These are phyloP conservation scores for Luperina testacea DNA, from an alignment of 2,888 invertebrate species.

Conservation along the genomic window DNA sequence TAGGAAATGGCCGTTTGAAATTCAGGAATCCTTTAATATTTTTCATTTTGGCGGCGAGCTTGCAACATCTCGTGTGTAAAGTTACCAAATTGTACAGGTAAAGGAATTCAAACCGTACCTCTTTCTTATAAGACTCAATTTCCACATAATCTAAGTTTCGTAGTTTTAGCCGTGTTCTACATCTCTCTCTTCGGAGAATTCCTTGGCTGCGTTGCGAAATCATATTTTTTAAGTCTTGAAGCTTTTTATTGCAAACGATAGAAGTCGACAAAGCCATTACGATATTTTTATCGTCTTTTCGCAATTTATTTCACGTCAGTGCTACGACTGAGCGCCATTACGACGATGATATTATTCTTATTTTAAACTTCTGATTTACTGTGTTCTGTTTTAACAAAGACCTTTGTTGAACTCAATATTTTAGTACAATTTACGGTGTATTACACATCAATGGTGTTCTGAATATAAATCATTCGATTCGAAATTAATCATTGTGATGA, in stretches of 20 bases:
- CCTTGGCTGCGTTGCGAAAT: slow-evolving; percentile 51
- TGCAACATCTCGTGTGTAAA: slow-evolving; percentile 41
- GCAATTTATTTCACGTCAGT: slow-evolving; percentile 53
- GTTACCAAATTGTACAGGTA: slow-evolving; percentile 15
- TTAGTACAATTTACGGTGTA: neutral
- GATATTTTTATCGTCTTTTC: slow-evolving; percentile 60
- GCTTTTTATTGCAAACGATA: slow-evolving; percentile 64
- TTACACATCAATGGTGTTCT: neutral
- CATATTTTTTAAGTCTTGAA: slow-evolving; percentile 61
- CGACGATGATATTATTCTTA: slow-evolving; percentile 44
- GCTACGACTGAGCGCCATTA: slow-evolving; percentile 51
- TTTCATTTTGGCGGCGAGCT: slow-evolving; percentile 55
- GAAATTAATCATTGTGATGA: slow-evolving; percentile 36
- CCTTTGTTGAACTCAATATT: slow-evolving; percentile 4
- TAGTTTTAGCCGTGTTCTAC: slow-evolving; percentile 39
- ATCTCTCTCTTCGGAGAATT: slow-evolving; percentile 29
- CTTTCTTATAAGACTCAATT: slow-evolving; percentile 23
- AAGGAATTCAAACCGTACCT: slow-evolving; percentile 45
- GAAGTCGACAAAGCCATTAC: slow-evolving; percentile 57
- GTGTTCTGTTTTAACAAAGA: slow-evolving; percentile 33
- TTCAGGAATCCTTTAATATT: slow-evolving; percentile 61
- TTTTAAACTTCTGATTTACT: slow-evolving; percentile 45
- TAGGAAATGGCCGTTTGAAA: slow-evolving; percentile 59
- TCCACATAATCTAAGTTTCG: neutral
- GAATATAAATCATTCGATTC: no score